A percentile compares a stretch with the other conserved stretches of the same genome.
Conservation (phyloP, 2,797 vertebrate genomes). For the Pachyuromys duprasi region DNA sequence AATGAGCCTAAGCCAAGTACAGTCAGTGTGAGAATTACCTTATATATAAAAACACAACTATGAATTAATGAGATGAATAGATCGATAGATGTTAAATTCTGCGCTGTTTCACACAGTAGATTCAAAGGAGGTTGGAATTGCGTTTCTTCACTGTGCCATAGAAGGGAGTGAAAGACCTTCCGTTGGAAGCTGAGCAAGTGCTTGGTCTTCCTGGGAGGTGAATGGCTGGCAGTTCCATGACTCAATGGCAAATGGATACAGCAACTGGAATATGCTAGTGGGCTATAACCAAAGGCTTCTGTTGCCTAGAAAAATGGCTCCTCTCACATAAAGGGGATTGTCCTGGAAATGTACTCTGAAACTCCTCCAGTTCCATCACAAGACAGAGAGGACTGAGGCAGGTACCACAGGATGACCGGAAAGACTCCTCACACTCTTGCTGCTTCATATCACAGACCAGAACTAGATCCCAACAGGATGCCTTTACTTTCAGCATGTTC, state of each 20-base stretch:
- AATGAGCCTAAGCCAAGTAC: background rate
- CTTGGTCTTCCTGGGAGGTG: background rate
- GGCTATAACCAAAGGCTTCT: background rate
- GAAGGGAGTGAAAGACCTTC: background rate
- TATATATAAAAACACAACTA: background rate
- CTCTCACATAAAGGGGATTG: background rate
- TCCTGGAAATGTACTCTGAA: slow-evolving; percentile 19
- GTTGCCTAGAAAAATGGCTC: background rate
- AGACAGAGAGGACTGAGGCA: background rate
- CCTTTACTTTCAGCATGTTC: slow-evolving; percentile 46
- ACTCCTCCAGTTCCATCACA: background rate
- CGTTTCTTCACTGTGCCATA: background rate
- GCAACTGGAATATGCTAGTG: background rate
- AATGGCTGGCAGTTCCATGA: background rate
- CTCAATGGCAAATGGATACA: background rate
- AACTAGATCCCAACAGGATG: slow-evolving; percentile 21
- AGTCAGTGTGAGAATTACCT: background rate
- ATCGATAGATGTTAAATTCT: background rate
- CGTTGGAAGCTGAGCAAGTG: background rate
- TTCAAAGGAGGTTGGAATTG: background rate
- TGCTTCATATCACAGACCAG: background rate
- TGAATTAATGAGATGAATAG: background rate
- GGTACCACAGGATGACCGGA: background rate
- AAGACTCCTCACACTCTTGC: background rate
- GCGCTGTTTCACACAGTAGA: background rate